Conservation (phyloP, 1,140 invertebrate species). For the Drosophila tristis region DNA sequence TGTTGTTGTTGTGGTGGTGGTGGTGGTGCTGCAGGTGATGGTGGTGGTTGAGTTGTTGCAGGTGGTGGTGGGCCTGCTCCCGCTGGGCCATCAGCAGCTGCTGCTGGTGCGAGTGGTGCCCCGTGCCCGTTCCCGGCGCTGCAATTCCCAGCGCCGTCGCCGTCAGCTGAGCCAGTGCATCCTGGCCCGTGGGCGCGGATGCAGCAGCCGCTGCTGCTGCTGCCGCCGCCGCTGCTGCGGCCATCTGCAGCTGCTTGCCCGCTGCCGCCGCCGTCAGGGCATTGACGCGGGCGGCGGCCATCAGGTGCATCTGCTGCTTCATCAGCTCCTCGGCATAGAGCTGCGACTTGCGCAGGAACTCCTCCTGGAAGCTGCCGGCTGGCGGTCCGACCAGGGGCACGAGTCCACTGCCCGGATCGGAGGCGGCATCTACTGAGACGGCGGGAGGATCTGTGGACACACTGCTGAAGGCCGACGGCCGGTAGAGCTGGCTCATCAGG, state of each 20-base stretch:
- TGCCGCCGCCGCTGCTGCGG: constrained; percentile 67
- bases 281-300: constrained; percentile 79
- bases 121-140: no score
- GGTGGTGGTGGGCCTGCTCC: constrained; percentile 56
- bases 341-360: constrained; percentile 81
- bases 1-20: constrained; percentile 48
- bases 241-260: constrained; percentile 73
- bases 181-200: constrained; percentile 46
- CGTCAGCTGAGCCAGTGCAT: constrained; percentile 71
- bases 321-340: constrained; percentile 83
- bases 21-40: constrained; percentile 45
- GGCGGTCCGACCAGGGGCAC: constrained; percentile 14
- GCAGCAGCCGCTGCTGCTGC: constrained; percentile 36
- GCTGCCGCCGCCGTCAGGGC: constrained; percentile 65
- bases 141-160: constrained; percentile 17
- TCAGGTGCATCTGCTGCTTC: constrained; percentile 84
- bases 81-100: constrained; percentile 38
- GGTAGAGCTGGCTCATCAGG: constrained; percentile 64
- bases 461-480: constrained; percentile 74
- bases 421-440: not conserved
- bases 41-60: constrained; percentile 42
- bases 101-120: not conserved
- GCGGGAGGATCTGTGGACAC: constrained; percentile 43
- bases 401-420: not conserved
- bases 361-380: constrained; percentile 71